Evolutionary conservation across 2,113 vertebrate genomes (phyloP).

Genomic region (Pseudonaja textilis): DNA sequence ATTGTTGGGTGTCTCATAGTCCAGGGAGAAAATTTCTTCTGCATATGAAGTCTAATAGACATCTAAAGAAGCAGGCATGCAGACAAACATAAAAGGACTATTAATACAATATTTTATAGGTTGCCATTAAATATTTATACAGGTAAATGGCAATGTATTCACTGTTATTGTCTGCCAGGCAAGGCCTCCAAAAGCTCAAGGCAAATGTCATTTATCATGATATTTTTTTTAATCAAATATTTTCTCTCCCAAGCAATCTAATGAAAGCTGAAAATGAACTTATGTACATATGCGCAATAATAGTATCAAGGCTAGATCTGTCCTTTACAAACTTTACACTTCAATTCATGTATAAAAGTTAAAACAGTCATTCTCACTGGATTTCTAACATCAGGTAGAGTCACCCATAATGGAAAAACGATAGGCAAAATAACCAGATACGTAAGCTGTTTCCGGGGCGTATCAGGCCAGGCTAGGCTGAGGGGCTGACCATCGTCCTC

Average conservation of each 20-base stretch:
- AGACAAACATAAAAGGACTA: not conserved
- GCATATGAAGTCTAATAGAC: not conserved
- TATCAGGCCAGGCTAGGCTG: slow-evolving; percentile 91
- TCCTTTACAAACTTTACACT: not conserved
- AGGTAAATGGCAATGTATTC: slow-evolving; percentile 11
- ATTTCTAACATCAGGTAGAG: slow-evolving; percentile 92
- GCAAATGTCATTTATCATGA: slow-evolving; percentile 14
- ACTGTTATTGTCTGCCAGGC: slow-evolving; percentile 9
- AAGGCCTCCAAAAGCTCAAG: not conserved
- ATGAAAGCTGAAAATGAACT: not conserved
- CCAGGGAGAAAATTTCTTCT: not conserved
- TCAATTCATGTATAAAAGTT: not conserved
- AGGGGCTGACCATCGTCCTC: slow-evolving; percentile 90
- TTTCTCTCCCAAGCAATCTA: slow-evolving; percentile 17
- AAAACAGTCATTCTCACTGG: slow-evolving; percentile 72
- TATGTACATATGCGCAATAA: not conserved
- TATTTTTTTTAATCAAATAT: not conserved
- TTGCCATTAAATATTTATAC: slow-evolving; percentile 23
- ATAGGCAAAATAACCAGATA: slow-evolving; percentile 91
- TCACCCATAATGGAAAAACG: slow-evolving; percentile 88
- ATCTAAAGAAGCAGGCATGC: slow-evolving; percentile 15
- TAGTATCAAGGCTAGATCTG: not conserved
- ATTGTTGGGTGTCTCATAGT: not conserved
- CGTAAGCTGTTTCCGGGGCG: slow-evolving; percentile 78
- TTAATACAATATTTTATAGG: slow-evolving; percentile 3